phyloP scores from a whole-genome alignment of 1,140 invertebrate genomes.

The Cheumatopsyche charites region DNA sequence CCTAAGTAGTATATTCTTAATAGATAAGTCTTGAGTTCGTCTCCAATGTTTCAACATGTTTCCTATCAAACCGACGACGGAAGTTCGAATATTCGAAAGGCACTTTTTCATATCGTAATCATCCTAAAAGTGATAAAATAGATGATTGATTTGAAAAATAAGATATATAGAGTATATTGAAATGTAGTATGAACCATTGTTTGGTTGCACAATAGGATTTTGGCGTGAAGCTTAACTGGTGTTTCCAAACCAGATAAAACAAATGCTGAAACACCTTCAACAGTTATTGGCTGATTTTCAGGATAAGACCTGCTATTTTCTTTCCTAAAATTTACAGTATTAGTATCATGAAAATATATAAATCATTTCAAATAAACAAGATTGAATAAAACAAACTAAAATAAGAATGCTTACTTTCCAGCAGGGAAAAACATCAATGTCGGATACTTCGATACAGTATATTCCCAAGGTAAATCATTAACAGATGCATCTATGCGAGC shows the following conservation, averaged over 20 bases:
- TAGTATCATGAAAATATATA: not conserved
- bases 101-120: conserved; percentile 53
- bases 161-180: not conserved
- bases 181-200: conserved; percentile 47
- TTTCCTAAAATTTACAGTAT: conserved; percentile 66
- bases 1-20: conserved; percentile 53
- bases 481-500: conserved; percentile 77
- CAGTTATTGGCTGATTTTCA: conserved; percentile 64
- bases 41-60: conserved; percentile 58
- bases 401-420: conserved; percentile 54
- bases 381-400: not conserved
- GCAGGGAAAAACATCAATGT: conserved; percentile 76
- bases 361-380: not conserved
- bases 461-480: conserved; percentile 84
- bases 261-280: conserved; percentile 74
- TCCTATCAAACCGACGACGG: conserved; percentile 53
- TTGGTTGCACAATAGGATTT: conserved; percentile 54
- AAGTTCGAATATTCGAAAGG: conserved; percentile 54
- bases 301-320: conserved; percentile 76
- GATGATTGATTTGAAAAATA: not conserved
- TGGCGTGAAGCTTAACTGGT: conserved; percentile 52
- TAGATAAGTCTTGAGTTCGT: conserved; percentile 49
- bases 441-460: conserved; percentile 75
- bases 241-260: conserved; percentile 69
- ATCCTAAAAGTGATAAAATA: conserved; percentile 50